These are phyloP conservation scores for Prunella himalayana DNA, from an alignment of 2,113 vertebrate species.

Conservation along the genomic window DNA sequence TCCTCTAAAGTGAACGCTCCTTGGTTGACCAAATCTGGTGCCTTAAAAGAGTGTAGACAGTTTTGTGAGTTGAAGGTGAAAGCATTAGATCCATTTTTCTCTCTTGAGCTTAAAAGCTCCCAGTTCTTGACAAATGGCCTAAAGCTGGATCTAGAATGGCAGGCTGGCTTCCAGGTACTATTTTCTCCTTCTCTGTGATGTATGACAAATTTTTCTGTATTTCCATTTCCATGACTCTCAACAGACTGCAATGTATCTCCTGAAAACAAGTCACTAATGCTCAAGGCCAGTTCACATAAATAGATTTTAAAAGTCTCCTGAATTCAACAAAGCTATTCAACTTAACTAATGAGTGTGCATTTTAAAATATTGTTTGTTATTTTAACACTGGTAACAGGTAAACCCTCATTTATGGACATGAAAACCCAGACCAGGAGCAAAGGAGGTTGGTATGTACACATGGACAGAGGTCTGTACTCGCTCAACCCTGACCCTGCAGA, in stretches of 20 bases:
- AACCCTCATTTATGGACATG: neutral
- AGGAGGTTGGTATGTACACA: neutral
- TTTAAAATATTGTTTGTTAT: neutral
- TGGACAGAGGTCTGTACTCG: neutral
- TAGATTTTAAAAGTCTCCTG: neutral
- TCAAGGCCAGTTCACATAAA: neutral
- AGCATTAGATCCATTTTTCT: neutral
- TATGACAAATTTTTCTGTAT: fast-evolving
- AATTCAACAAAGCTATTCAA: neutral
- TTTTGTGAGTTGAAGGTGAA: neutral
- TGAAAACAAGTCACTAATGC: neutral
- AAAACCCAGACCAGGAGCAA: neutral
- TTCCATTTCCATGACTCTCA: neutral
- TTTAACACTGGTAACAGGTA: neutral
- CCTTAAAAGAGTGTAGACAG: neutral
- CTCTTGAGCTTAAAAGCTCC: neutral
- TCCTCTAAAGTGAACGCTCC: neutral
- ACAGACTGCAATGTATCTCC: neutral
- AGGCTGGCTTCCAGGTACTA: neutral
- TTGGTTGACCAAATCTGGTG: neutral
- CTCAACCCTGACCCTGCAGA: neutral
- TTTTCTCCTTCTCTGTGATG: neutral
- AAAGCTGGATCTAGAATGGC: neutral
- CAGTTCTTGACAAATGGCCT: neutral
- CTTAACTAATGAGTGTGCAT: neutral